Percentiles rank a stretch among this genome's conserved stretches.
Conservation (phyloP, 2,797 vertebrate genomes). For the Synanceia verrucosa region DNA sequence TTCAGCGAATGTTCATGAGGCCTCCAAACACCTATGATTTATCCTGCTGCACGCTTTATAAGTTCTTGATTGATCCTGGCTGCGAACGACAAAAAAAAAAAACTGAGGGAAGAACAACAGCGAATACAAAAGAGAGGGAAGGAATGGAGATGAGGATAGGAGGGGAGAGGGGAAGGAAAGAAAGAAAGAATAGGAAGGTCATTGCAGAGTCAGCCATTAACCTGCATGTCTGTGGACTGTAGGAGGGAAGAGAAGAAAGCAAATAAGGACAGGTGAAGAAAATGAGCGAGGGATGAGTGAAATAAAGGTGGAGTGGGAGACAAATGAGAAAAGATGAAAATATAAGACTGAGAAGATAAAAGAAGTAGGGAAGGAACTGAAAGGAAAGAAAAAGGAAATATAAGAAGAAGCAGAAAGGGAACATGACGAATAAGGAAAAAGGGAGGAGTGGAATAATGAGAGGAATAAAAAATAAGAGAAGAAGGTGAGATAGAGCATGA, state of each 20-base stretch:
- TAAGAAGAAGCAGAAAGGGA: neutral
- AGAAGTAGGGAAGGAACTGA: neutral
- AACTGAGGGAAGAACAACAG: neutral
- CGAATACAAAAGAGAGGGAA: neutral
- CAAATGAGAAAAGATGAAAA: neutral
- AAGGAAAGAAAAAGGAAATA: neutral
- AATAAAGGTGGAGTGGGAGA: neutral
- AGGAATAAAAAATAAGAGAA: neutral
- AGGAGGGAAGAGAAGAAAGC: no score
- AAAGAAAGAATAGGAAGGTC: neutral
- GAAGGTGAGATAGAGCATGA: neutral
- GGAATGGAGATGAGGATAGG: neutral
- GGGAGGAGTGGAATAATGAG: neutral
- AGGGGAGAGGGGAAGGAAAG: neutral
- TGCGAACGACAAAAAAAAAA: neutral
- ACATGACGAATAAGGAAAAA: neutral
- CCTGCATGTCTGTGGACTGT: no score
- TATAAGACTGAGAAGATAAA: neutral
- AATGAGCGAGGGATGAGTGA: no score
- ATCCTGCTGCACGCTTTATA: slow-evolving; percentile 40
- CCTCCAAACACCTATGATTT: slow-evolving; percentile 32
- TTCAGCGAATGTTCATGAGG: slow-evolving; percentile 44
- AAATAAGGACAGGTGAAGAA: no score
- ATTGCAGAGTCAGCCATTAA: no score
- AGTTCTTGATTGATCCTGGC: slow-evolving; percentile 46